Base-by-base conservation (phyloP, 2,113 vertebrate species). In the Tychaedon coryphoeus region DNA sequence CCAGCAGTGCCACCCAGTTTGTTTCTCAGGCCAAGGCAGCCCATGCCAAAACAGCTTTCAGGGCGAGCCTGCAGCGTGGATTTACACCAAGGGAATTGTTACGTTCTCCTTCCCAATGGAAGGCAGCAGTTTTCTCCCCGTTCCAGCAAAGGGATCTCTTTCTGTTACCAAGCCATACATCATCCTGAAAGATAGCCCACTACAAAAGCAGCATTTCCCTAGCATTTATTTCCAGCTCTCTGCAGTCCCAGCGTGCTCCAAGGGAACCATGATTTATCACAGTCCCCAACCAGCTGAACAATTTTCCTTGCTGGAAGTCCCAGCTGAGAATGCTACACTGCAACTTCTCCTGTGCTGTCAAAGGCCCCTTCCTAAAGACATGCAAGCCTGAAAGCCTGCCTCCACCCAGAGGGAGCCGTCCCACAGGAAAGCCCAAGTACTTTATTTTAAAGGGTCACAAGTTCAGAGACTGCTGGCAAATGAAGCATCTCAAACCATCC, bases 381-480 rank as follows among this genome's bases (percentile, higher is more conserved):
- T 1, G 7, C 40, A 92, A 86, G 71, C 64, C 92, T 74, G 78
- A 90, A 93, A 93, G 75, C 36, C 71, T 71, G 75, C 60, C 80
- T 83, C 25, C 78, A 96, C 57, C 74, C 79, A 29, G 23, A 88
- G 33, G 62, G 78, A 90, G 88, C 67, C 0, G 0, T 88, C 81
- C 84, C 90, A 74, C 87, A 94, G 91, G 85, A 94, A 93, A 88
- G 75, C 47, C 53, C 60, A 34, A 91, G 60, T 24, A 76, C 79
- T 94, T 88, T 79, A 93, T 71, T 90, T 87, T 80, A 71, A 92
- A 86, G 61, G 90, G 95, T 94, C 92, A 88, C 72, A 86, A 95
- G 96, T 95, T 96, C 93, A 94, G 56, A 88, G 60, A 33, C 79
- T 88, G 82, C 72, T 94, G 64, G 91, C 86, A 86, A 93, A 89